Percentiles rank a stretch among this genome's conserved stretches.
These are phyloP conservation scores for Watsonalla binaria DNA, from an alignment of 2,888 invertebrate genomes.

Conservation along the genomic window DNA sequence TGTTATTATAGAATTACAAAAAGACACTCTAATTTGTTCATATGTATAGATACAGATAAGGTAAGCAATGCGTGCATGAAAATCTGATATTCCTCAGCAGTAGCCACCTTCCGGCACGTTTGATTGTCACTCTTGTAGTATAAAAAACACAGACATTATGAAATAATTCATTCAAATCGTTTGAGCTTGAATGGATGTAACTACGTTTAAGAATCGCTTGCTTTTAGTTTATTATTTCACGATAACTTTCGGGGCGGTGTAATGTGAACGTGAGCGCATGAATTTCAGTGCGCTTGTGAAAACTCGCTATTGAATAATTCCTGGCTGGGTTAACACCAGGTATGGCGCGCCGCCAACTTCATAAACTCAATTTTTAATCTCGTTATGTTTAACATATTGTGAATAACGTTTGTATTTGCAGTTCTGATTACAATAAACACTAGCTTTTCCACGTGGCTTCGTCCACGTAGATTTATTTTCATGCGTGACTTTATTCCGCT, in stretches of 20 bases:
- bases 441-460: too few species aligned
- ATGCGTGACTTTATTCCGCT: too few species aligned
- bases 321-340: slow-evolving; percentile 9
- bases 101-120: too few species aligned
- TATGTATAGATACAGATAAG: too few species aligned
- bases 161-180: slow-evolving; percentile 30
- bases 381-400: background rate
- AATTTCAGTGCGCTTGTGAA: slow-evolving; percentile 2
- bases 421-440: too few species aligned
- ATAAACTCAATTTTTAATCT: background rate
- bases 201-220: background rate
- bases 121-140: too few species aligned
- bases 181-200: slow-evolving; percentile 1
- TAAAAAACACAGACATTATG: slow-evolving; percentile 26
- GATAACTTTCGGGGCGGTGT: background rate
- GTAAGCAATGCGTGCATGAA: too few species aligned
- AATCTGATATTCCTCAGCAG: too few species aligned
- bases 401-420: too few species aligned
- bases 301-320: slow-evolving; percentile 1
- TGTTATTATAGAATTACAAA: too few species aligned
- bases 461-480: too few species aligned
- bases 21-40: too few species aligned
- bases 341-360: slow-evolving; percentile 12
- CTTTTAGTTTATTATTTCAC: background rate
- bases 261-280: slow-evolving; percentile 1